Percentiles rank a stretch among this genome's conserved stretches.
Evolutionary conservation across 1,140 invertebrate genomes (phyloP).

Genomic region (Leptonema lineaticorne): DNA sequence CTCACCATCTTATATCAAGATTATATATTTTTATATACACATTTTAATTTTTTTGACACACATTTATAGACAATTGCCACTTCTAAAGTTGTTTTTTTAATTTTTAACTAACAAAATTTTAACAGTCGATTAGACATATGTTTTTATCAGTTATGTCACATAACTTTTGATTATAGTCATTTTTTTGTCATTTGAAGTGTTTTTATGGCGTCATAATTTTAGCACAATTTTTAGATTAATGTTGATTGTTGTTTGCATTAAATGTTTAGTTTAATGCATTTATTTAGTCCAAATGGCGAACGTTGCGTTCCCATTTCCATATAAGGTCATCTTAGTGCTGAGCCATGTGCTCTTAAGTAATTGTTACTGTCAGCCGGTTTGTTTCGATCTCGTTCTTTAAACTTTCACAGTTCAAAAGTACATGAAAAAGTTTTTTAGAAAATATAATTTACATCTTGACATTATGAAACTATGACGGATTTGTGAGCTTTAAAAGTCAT

Average conservation of each 20-base stretch:
- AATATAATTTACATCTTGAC: too few relatives aligned
- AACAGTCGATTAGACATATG: too few relatives aligned
- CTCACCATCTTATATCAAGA: constrained; percentile 34
- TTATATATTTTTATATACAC: constrained; percentile 17
- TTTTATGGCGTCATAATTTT: too few relatives aligned
- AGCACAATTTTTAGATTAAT: too few relatives aligned
- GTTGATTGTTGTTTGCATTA: not conserved
- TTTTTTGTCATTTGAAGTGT: too few relatives aligned
- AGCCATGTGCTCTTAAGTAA: constrained; percentile 34
- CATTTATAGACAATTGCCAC: too few relatives aligned
- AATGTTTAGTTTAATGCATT: constrained; percentile 17
- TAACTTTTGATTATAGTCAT: too few relatives aligned
- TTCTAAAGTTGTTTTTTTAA: too few relatives aligned
- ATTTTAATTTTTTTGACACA: constrained; percentile 26
- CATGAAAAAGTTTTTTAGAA: not conserved
- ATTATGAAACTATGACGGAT: too few relatives aligned
- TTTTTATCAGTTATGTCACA: too few relatives aligned
- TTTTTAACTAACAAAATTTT: too few relatives aligned
- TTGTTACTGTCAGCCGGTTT: constrained; percentile 20
- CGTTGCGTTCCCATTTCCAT: constrained; percentile 32
- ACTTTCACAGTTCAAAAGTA: constrained; percentile 14
- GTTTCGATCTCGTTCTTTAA: not conserved
- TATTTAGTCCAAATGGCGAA: constrained; percentile 22
- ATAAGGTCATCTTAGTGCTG: constrained; percentile 33
- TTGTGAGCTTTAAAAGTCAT: too few relatives aligned